phyloP scores from a whole-genome alignment of 2,888 invertebrate species.

The Adela reaumurella region DNA sequence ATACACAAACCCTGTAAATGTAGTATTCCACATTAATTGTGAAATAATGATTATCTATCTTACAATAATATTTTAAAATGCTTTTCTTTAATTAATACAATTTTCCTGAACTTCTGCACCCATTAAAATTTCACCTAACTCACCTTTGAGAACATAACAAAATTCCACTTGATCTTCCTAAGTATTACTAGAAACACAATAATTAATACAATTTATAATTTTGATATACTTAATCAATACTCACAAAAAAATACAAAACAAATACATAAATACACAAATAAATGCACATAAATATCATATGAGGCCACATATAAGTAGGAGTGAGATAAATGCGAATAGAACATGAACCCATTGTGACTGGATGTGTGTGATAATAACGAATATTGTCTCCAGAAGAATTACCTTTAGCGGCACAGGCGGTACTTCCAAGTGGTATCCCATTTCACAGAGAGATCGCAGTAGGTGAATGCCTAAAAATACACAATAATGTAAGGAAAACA shows the following conservation, averaged over 20 bases:
- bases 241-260: constrained; percentile 15
- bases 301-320: constrained; percentile 9
- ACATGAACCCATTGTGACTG: constrained; percentile 17
- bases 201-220: no score
- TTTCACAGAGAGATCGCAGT: constrained; percentile 62
- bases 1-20: constrained; percentile 19
- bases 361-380: not conserved
- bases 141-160: no score
- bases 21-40: no score
- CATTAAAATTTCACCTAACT: no score
- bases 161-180: no score
- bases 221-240: no score
- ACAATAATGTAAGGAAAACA: no score
- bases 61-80: no score
- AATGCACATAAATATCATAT: constrained; percentile 9
- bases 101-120: no score
- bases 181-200: no score
- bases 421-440: constrained; percentile 69
- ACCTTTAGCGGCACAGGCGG: constrained; percentile 64
- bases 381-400: constrained; percentile 20
- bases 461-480: constrained; percentile 59
- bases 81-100: no score
- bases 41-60: no score
- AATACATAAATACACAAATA: constrained; percentile 14
- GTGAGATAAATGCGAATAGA: constrained; percentile 23